Evolutionary conservation across 2,113 vertebrate genomes (phyloP).

Genomic region (Pseudolaguvia tuberculata): DNA sequence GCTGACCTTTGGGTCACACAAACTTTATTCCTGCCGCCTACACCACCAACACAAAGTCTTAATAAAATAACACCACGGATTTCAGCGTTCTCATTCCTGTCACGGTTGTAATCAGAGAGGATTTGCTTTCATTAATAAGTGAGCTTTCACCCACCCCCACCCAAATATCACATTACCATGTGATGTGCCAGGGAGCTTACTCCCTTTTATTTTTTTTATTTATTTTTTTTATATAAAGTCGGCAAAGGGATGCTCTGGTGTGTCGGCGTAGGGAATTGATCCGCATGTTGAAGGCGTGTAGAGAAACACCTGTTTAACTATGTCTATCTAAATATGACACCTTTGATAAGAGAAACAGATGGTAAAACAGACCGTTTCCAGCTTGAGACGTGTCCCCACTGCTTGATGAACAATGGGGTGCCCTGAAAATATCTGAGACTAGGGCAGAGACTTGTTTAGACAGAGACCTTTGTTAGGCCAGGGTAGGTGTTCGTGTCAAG

Average conservation of each 20-base stretch:
- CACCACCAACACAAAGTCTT: not conserved
- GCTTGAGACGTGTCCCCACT: not conserved
- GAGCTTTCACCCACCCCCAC: not conserved
- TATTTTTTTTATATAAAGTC: not conserved
- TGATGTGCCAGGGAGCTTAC: not conserved
- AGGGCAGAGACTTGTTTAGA: not conserved
- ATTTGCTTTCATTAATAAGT: conserved; percentile 25
- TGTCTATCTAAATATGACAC: conserved; percentile 20
- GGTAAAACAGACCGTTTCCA: conserved; percentile 32
- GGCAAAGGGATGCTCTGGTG: not conserved
- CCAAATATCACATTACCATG: conserved; percentile 5
- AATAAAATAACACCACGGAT: conserved; percentile 1
- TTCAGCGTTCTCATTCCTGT: not conserved
- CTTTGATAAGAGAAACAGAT: conserved; percentile 40
- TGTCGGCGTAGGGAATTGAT: conserved; percentile 4
- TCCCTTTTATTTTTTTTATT: no score
- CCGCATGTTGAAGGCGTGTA: not conserved
- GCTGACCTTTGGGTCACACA: not conserved
- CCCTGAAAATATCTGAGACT: conserved; percentile 1
- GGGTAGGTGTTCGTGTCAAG: not conserved
- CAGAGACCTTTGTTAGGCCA: not conserved
- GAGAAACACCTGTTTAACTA: conserved; percentile 41
- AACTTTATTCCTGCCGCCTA: not conserved
- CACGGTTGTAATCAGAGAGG: conserved; percentile 9
- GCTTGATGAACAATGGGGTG: conserved; percentile 9